A percentile compares a stretch with the other conserved stretches of the same genome.
Conservation (phyloP, 2,797 vertebrate genomes). For the Melanotaenia boesemani region DNA sequence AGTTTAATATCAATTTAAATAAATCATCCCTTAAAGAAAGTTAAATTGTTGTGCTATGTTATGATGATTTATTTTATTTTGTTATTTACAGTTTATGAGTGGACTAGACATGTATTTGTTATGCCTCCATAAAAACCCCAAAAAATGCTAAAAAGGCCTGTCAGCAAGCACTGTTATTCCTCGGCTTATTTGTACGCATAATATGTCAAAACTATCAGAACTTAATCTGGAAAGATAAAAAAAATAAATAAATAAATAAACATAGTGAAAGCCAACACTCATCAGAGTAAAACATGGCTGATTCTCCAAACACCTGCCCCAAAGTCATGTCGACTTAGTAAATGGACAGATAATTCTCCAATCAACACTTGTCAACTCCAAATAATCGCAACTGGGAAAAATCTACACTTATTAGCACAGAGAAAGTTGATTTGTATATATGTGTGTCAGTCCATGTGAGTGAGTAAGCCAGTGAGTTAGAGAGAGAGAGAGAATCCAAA, state of each 20-base stretch:
- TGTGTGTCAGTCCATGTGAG: constrained; percentile 42
- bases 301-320: constrained; percentile 61
- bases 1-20: too few species aligned
- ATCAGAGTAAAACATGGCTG: constrained; percentile 46
- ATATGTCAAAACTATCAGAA: constrained; percentile 22
- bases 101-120: constrained; percentile 15
- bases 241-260: constrained; percentile 25
- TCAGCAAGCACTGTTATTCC: constrained; percentile 18
- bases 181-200: constrained; percentile 27
- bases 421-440: constrained; percentile 54
- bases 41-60: neutral
- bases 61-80: neutral
- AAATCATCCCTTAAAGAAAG: too few species aligned
- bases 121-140: neutral
- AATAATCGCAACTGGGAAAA: constrained; percentile 62
- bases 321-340: constrained; percentile 51
- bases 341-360: constrained; percentile 68
- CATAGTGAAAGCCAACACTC: constrained; percentile 23
- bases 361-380: constrained; percentile 63
- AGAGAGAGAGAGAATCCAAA: constrained; percentile 74
- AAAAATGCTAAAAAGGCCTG: constrained; percentile 22
- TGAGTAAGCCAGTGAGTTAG: constrained; percentile 52
- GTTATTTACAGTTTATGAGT: neutral
- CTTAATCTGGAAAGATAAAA: constrained; percentile 27
- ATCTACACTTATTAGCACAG: constrained; percentile 64